Base-by-base conservation (phyloP, 2,797 vertebrate species). In the Cirrhinus molitorella region DNA sequence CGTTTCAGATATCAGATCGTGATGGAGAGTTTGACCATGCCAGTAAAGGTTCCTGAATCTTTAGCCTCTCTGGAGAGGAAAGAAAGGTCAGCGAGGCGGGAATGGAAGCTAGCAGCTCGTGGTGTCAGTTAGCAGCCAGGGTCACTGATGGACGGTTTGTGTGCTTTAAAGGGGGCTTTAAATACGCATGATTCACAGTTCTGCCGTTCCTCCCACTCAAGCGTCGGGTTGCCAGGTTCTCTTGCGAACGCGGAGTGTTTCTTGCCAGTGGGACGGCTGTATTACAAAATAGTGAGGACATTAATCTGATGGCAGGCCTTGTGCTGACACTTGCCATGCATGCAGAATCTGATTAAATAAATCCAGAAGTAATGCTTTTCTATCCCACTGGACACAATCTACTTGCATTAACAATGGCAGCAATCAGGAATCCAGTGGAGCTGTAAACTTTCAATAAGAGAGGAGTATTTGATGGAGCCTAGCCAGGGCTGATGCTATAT, bases 131-230 rank as follows among this genome's bases (percentile, higher is more conserved):
- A 11, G 70, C 40, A 67, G 49, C 40, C 47, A 31, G 47, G 79
- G 34, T 67, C 67, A 81, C 40, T 57, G 55, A 45, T 66, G 59
- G 53, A 49, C 70, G 53, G 83, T 70, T 40, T 57, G 57, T 85
- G 79, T 71, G 34, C 55, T 65, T 72, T 31, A 61, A 67, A 73
- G 37, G 81, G 12, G 3, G 55, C 74, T 74, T 84, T 87, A 66
- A 77, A 80, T 77, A 67, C 28, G 57, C 73, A 37, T 85, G 47
- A 70, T 83, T 88, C 81, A 83, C 76, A 80, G 53, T 66, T 79
- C 72, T 81, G 78, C 49, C 81, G 79, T 81, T 83, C 53, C 65
- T 31, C 79, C 84, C 75, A 21, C 65, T 85, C 81, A 16, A 67
- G 21, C 3, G 4, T 66, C 28, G 11, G 45, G 83, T 78, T 87